Conservation (phyloP, 2,113 vertebrate genomes). For the Oreochromis aureus region DNA sequence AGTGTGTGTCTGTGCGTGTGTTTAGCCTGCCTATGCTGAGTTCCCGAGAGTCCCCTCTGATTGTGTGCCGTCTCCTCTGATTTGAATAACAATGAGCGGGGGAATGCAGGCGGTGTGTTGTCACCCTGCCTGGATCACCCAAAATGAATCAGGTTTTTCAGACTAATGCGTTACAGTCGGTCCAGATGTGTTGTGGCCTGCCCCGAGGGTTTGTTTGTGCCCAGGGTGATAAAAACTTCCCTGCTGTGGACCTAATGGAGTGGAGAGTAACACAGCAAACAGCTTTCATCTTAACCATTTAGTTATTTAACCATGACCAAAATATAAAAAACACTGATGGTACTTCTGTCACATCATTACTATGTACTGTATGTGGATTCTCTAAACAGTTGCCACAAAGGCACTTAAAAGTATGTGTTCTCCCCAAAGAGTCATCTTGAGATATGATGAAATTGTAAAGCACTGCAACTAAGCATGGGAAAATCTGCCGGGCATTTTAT, state of each 20-base stretch:
- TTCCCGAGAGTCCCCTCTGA: slow-evolving; percentile 28
- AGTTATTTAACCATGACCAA: background rate
- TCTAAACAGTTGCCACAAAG: background rate
- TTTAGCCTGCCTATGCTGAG: background rate
- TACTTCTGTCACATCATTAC: background rate
- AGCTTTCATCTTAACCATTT: background rate
- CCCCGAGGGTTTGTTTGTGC: slow-evolving; percentile 29
- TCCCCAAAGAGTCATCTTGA: background rate
- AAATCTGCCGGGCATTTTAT: background rate
- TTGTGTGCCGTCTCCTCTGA: slow-evolving; percentile 39
- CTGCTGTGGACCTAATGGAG: slow-evolving; percentile 28
- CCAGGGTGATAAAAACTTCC: background rate
- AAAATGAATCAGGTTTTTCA: slow-evolving; percentile 16
- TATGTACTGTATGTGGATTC: background rate
- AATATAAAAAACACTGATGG: background rate
- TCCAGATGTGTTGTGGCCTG: slow-evolving; percentile 45
- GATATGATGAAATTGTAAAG: background rate
- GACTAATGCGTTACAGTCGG: slow-evolving; percentile 2
- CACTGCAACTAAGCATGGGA: background rate
- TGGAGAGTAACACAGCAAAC: background rate
- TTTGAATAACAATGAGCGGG: slow-evolving; percentile 62
- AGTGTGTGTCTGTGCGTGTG: background rate
- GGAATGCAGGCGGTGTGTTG: slow-evolving; percentile 42
- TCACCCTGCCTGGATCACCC: slow-evolving; percentile 25
- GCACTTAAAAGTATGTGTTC: background rate